A percentile compares a stretch with the other conserved stretches of the same genome.
Conservation (phyloP, 2,888 invertebrate species). For the Drosophila emarginata region DNA sequence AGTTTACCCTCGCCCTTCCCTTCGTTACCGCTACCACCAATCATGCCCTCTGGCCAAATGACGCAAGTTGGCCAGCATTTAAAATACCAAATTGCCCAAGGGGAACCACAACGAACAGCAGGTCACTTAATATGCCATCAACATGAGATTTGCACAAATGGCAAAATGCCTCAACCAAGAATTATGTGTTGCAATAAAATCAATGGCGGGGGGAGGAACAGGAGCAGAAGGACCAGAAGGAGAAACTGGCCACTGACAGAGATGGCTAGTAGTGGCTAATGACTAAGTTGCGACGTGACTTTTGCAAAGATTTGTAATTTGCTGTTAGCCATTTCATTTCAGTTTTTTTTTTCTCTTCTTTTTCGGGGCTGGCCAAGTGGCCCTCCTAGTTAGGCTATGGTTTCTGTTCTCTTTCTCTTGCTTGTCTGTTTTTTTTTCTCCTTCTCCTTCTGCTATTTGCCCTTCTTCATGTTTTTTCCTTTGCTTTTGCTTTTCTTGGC, state of each 20-base stretch:
- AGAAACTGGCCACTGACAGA: no score
- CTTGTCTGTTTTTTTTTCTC: constrained; percentile 2
- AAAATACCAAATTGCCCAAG: constrained; percentile 63
- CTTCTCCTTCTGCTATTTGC: background rate
- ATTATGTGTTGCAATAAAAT: constrained; percentile 78
- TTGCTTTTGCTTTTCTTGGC: constrained; percentile 11
- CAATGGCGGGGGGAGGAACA: constrained; percentile 44
- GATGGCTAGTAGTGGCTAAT: constrained; percentile 55
- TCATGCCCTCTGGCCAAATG: constrained; percentile 34
- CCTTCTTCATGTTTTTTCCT: background rate
- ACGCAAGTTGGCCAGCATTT: constrained; percentile 46
- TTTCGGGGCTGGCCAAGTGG: constrained; percentile 11
- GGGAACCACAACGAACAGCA: constrained; percentile 20
- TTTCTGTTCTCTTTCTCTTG: constrained; percentile 35
- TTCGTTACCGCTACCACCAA: no score
- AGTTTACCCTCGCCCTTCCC: constrained; percentile 32
- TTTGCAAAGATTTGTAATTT: constrained; percentile 67
- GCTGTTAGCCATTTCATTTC: constrained; percentile 36
- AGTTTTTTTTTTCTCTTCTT: background rate
- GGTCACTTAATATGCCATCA: constrained; percentile 75
- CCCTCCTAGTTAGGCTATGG: constrained; percentile 54
- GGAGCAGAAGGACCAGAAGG: background rate
- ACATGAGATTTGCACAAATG: constrained; percentile 77
- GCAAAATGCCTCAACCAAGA: constrained; percentile 49
- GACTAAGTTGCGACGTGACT: constrained; percentile 73